Evolutionary conservation across 30 jellyfish, hydroid and myxozoan genomes (phyloP).

Genomic region (Aurelia aurita): DNA sequence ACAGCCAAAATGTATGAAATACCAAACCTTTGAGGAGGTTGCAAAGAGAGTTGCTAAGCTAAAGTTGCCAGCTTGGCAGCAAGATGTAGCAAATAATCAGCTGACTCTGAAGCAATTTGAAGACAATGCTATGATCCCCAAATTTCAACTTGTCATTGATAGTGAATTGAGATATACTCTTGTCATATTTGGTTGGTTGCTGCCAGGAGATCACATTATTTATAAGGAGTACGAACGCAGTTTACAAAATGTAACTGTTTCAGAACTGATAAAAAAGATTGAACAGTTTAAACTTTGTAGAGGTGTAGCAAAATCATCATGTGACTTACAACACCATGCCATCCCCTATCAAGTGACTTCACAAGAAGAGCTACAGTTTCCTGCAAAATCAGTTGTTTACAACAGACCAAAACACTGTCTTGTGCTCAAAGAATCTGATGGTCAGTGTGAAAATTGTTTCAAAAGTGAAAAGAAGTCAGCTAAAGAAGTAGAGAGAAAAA

Average conservation of each 20-base stretch:
- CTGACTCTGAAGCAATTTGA: constrained; percentile 26
- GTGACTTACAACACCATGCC: constrained; percentile 5
- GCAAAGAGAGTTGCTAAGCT: constrained; percentile 30
- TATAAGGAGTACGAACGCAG: constrained; percentile 27
- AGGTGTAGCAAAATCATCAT: constrained; percentile 12
- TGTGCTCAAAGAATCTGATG: constrained; percentile 33
- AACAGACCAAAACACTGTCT: constrained; percentile 27
- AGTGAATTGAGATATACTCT: constrained; percentile 9
- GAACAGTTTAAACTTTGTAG: constrained; percentile 14
- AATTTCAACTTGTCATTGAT: constrained; percentile 17
- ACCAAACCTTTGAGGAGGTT: constrained; percentile 7
- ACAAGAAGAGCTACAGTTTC: constrained; percentile 2
- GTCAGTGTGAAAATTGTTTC: constrained; percentile 2
- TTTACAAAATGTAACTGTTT: constrained; percentile 20
- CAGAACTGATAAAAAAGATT: constrained; percentile 19
- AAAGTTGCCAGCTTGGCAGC: constrained; percentile 34
- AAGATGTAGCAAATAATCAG: constrained; percentile 9
- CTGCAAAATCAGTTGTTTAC: constrained; percentile 18
- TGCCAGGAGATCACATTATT: constrained; percentile 12
- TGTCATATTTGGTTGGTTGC: constrained; percentile 20
- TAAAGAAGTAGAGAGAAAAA: background rate
- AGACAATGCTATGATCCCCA: constrained; percentile 43
- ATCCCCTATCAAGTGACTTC: constrained; percentile 18
- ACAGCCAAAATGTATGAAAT: constrained; percentile 2
- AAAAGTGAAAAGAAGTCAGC: background rate